phyloP scores from a whole-genome alignment of 2,113 vertebrate genomes.

The Nothoprocta perdicaria region DNA sequence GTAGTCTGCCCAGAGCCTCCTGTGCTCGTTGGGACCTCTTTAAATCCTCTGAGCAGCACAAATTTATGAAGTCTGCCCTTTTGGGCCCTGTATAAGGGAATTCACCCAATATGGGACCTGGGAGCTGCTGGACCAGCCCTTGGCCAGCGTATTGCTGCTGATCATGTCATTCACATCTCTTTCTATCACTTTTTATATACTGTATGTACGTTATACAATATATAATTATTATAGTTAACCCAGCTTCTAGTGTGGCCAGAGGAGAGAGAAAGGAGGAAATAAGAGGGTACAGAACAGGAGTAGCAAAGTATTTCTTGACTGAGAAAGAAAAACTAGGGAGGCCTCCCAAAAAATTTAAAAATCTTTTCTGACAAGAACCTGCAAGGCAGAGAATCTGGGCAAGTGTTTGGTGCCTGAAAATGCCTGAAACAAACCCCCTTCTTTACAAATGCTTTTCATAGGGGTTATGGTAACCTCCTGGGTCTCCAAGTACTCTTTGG shows the following conservation, averaged over 20 bases:
- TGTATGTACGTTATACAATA: too few species aligned
- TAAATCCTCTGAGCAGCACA: not conserved
- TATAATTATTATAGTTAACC: not conserved
- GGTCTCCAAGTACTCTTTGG: not conserved
- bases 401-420: not conserved
- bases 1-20: not conserved
- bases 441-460: not conserved
- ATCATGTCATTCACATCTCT: not conserved
- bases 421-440: not conserved
- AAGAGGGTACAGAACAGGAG: not conserved
- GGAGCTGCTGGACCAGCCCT: not conserved
- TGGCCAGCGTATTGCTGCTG: not conserved
- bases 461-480: not conserved
- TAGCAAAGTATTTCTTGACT: not conserved
- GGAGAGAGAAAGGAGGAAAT: not conserved
- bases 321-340: not conserved
- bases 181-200: not conserved
- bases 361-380: not conserved
- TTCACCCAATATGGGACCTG: not conserved
- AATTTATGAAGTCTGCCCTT: not conserved
- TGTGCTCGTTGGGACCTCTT: not conserved
- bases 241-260: not conserved
- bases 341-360: not conserved
- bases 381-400: not conserved
- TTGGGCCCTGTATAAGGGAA: not conserved